These are phyloP conservation scores for Actinia equina DNA, from an alignment of 64 coral and sea anemone species.

Conservation along the genomic window DNA sequence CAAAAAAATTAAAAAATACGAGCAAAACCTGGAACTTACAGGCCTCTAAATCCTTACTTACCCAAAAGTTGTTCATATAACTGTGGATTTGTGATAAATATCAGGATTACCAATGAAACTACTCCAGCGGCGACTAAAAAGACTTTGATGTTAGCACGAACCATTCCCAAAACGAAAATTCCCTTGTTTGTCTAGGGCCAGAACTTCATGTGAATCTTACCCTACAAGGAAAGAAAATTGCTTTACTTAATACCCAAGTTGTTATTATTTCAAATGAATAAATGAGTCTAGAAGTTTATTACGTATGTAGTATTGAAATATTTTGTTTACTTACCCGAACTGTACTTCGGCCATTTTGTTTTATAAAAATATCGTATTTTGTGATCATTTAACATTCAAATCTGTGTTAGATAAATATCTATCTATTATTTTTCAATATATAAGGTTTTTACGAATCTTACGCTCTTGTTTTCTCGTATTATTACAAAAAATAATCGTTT, in stretches of 20 bases:
- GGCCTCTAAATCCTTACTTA: not conserved
- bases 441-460: not conserved
- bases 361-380: not conserved
- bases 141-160: not conserved
- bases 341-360: not conserved
- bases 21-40: not conserved
- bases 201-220: not conserved
- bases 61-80: not conserved
- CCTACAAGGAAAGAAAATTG: not conserved
- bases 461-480: not conserved
- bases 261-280: not conserved
- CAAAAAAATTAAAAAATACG: no score
- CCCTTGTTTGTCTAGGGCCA: not conserved
- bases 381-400: not conserved
- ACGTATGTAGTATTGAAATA: not conserved
- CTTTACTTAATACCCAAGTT: not conserved
- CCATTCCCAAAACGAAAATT: not conserved
- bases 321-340: not conserved
- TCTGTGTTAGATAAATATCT: not conserved
- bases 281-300: no score
- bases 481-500: not conserved
- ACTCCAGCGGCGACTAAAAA: not conserved
- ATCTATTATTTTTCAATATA: not conserved
- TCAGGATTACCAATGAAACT: not conserved
- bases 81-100: not conserved